Percentiles rank a stretch among this genome's conserved stretches.
These are phyloP conservation scores for Nemoura dubitans DNA, from an alignment of 2,888 invertebrate genomes.

Conservation along the genomic window DNA sequence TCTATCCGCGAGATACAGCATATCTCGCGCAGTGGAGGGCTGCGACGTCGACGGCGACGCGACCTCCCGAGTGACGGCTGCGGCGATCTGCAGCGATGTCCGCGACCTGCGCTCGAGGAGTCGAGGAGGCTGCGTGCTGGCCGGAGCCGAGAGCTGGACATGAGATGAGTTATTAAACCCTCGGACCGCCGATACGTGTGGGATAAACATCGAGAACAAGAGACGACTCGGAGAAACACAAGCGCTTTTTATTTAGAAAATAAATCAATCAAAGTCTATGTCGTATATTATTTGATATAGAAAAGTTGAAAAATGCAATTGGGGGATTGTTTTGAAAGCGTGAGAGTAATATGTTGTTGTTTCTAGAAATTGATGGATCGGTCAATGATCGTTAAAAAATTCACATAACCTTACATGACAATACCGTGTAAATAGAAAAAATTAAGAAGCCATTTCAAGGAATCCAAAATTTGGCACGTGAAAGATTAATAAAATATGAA, in stretches of 20 bases:
- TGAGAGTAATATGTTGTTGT: constrained; percentile 22
- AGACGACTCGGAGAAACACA: not conserved
- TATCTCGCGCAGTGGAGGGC: constrained; percentile 17
- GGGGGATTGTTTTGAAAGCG: constrained; percentile 10
- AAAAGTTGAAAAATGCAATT: constrained; percentile 33
- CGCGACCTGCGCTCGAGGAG: not conserved
- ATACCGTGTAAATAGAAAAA: too few species aligned
- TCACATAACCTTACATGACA: too few species aligned
- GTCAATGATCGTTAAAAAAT: constrained; percentile 13
- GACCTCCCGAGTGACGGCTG: constrained; percentile 27
- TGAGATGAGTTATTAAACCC: constrained; percentile 32
- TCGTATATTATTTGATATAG: constrained; percentile 8
- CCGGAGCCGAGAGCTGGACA: not conserved
- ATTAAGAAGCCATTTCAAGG: too few species aligned
- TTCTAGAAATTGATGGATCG: not conserved
- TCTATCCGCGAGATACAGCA: constrained; percentile 20
- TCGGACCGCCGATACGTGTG: constrained; percentile 30
- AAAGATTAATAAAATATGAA: too few species aligned
- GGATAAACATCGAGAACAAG: constrained; percentile 32
- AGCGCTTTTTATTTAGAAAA: not conserved
- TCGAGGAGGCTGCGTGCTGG: not conserved
- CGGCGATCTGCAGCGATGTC: not conserved
- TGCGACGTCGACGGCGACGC: constrained; percentile 3
- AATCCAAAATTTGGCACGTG: too few species aligned
- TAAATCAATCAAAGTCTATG: constrained; percentile 30